Evolutionary conservation across 2,888 invertebrate genomes (phyloP), one percentile per base, ranked within the genome.

Genomic region (Drosophila macrospina): DNA sequence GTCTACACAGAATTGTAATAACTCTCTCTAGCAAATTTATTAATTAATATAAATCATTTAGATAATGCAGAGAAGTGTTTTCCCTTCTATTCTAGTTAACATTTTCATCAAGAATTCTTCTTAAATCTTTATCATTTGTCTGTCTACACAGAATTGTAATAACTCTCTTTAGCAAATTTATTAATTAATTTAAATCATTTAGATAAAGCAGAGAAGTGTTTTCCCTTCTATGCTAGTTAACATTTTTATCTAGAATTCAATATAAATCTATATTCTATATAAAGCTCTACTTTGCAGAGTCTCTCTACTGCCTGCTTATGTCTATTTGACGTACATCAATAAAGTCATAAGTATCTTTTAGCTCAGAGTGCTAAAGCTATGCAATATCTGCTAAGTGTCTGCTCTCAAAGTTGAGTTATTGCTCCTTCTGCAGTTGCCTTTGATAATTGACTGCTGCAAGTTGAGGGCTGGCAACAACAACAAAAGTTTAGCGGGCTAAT

Each of bases 401-500:
- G 16, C 26, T 44, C 26, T 44, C 34, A 28, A 13, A 39, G 65
- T 37, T 28, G 16, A 55, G 45, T 10, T 44, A 26, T 56, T 16
- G 30, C 32, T 51, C 41, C 37, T 10, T 60, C 10, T 15, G 2
- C 32, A 11, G 15, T 30, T 59, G 26, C 26, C 10, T n/a, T 30
- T 11, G n/a, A 10, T 69, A 57, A 72, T 68, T 57, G 61, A 48
- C 47, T 60, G 28, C 37, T 20, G 37, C 62, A 71, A 64, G 60
- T 41, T 64, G 34, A 47, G 34, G 48, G 36, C 34, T 54, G 37
- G 32, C 41, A 54, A 45, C 13, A 54, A 45, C 13, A 57, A 54
- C 13, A 8, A 57, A 55, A 44, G 48, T 73, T 75, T 63, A 11
- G 7, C 8, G 11, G 39, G 73, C 66, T 69, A 76, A 76, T 76